phyloP scores from a whole-genome alignment of 2,113 vertebrate species.

The Sarotherodon lohbergeri region DNA sequence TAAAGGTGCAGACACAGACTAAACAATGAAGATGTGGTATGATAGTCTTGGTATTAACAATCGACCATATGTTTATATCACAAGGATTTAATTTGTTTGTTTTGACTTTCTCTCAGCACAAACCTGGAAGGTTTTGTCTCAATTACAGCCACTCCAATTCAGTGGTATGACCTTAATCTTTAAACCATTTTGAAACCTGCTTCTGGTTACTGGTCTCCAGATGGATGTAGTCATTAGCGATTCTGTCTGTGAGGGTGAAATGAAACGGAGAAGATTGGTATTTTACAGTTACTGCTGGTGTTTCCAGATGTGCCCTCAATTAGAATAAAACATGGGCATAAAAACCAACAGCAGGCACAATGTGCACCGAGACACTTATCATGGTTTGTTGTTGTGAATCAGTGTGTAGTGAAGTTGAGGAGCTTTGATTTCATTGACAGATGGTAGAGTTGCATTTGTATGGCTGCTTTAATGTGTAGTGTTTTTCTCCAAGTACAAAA shows the following conservation, averaged over 20 bases:
- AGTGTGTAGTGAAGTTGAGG: not conserved
- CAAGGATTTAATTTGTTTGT: not conserved
- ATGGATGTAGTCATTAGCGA: conserved; percentile 1
- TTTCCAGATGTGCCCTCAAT: not conserved
- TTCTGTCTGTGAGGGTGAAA: not conserved
- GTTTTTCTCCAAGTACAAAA: not conserved
- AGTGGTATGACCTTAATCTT: not conserved
- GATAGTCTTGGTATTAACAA: not conserved
- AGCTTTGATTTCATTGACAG: not conserved
- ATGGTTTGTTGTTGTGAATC: not conserved
- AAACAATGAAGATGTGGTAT: not conserved
- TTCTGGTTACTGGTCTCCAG: not conserved
- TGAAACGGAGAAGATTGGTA: not conserved
- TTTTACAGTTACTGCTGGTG: not conserved
- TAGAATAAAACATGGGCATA: not conserved
- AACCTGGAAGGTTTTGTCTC: not conserved
- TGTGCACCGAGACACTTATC: not conserved
- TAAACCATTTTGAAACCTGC: not conserved
- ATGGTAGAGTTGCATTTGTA: not conserved
- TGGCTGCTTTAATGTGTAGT: not conserved
- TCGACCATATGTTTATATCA: not conserved
- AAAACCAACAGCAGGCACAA: not conserved
- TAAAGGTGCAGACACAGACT: not conserved
- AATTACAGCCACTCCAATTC: not conserved
- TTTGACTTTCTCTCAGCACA: not conserved